These are phyloP conservation scores for Synergus japonicus DNA, from an alignment of 2,888 invertebrate genomes.

Conservation along the genomic window DNA sequence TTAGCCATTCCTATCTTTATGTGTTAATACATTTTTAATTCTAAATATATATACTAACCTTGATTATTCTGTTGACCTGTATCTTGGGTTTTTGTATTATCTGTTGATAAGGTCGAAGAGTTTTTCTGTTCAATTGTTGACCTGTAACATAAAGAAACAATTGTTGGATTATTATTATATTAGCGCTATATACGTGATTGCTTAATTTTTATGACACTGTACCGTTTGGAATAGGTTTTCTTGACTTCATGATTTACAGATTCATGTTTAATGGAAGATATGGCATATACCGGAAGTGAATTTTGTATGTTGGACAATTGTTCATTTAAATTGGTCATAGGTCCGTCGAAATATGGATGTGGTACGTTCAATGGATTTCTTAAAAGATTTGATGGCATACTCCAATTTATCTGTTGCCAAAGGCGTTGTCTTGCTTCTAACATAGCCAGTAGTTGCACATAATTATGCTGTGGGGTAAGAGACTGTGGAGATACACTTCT, in stretches of 20 bases:
- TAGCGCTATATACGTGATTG: not conserved
- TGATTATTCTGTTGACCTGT: slow-evolving; percentile 79
- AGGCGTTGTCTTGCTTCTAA: slow-evolving; percentile 71
- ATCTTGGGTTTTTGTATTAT: slow-evolving; percentile 79
- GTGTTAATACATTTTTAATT: not conserved
- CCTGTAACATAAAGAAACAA: slow-evolving; percentile 72
- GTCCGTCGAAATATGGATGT: slow-evolving; percentile 67
- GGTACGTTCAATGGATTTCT: slow-evolving; percentile 66
- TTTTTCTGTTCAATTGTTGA: slow-evolving; percentile 80
- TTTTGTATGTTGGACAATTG: slow-evolving; percentile 70
- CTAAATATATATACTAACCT: slow-evolving; percentile 72
- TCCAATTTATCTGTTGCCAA: slow-evolving; percentile 75
- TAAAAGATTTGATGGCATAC: slow-evolving; percentile 68
- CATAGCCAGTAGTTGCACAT: slow-evolving; percentile 74
- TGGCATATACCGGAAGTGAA: slow-evolving; percentile 65
- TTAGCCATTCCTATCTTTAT: not conserved
- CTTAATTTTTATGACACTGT: slow-evolving; percentile 46
- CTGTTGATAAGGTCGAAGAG: slow-evolving; percentile 79
- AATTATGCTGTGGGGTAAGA: slow-evolving; percentile 64
- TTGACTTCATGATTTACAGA: slow-evolving; percentile 66
- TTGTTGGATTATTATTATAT: not conserved
- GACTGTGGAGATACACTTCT: slow-evolving; percentile 60
- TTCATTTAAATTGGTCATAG: slow-evolving; percentile 66
- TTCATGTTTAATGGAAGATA: slow-evolving; percentile 70
- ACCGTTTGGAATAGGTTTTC: slow-evolving; percentile 74